Conservation (phyloP, 1,140 invertebrate genomes). For the Zaprionus ornatus region DNA sequence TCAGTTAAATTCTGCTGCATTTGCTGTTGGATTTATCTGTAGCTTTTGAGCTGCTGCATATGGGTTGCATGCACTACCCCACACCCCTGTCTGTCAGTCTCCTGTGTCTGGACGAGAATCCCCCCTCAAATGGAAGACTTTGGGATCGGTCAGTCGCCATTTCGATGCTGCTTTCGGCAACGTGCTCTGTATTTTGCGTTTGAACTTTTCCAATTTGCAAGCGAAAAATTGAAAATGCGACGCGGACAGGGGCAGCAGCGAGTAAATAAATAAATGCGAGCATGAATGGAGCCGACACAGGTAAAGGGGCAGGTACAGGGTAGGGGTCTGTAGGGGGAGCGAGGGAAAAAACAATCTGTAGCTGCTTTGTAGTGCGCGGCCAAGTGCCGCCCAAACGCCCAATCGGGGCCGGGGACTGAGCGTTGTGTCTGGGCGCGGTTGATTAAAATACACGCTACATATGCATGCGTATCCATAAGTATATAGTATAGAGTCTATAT, state of each 20-base stretch:
- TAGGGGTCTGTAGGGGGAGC: too few species aligned
- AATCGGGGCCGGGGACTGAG: background rate
- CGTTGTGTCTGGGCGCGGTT: slow-evolving; percentile 75
- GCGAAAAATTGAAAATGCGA: slow-evolving; percentile 80
- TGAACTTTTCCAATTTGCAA: slow-evolving; percentile 82
- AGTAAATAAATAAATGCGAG: slow-evolving; percentile 76
- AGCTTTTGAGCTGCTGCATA: slow-evolving; percentile 62
- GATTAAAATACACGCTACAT: slow-evolving; percentile 63
- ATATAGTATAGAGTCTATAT: slow-evolving; percentile 30
- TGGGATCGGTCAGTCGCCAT: slow-evolving; percentile 40
- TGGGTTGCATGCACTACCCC: too few species aligned
- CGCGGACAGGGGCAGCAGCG: slow-evolving; percentile 33
- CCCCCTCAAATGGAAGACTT: background rate
- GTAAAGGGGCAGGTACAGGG: background rate
- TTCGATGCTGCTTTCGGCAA: slow-evolving; percentile 36
- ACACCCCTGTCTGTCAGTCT: background rate
- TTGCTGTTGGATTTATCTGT: slow-evolving; percentile 66
- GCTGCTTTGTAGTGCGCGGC: slow-evolving; percentile 70
- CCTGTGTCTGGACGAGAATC: background rate
- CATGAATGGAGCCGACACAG: slow-evolving; percentile 11
- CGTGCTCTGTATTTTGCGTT: slow-evolving; percentile 42
- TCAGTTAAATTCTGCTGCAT: slow-evolving; percentile 43
- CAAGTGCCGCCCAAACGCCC: slow-evolving; percentile 62
- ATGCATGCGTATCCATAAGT: slow-evolving; percentile 15
- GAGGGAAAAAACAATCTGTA: slow-evolving; percentile 68